Evolutionary conservation across 2,888 invertebrate genomes (phyloP).

Genomic region (Drosophila borealis): DNA sequence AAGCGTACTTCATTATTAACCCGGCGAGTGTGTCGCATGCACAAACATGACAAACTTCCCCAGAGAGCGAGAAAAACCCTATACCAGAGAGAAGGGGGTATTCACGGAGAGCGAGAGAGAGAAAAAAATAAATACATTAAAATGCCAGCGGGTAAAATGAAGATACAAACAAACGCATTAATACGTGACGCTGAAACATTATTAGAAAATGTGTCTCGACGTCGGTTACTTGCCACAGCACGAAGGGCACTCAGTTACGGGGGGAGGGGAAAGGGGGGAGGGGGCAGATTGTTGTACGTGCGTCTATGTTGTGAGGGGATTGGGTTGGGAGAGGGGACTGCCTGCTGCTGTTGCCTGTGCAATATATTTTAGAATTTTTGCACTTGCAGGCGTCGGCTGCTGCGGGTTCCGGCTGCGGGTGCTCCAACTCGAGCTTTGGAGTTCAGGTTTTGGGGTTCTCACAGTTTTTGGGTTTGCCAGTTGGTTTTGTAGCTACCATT

Average conservation of each 20-base stretch:
- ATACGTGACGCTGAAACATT: conserved; percentile 82
- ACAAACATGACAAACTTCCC: conserved; percentile 70
- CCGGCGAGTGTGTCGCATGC: conserved; percentile 78
- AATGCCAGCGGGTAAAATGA: conserved; percentile 83
- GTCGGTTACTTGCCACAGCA: conserved; percentile 62
- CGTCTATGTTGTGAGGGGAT: conserved; percentile 47
- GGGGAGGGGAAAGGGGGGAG: neutral
- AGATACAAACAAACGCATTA: conserved; percentile 83
- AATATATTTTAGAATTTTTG: conserved; percentile 76
- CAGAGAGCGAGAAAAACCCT: conserved; percentile 18
- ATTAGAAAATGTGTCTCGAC: conserved; percentile 82
- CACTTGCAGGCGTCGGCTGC: conserved; percentile 45
- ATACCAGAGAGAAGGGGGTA: conserved; percentile 4
- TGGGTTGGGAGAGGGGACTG: conserved; percentile 1
- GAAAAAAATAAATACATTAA: conserved; percentile 80
- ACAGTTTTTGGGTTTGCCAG: conserved; percentile 34
- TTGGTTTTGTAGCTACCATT: conserved; percentile 35
- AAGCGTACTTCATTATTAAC: conserved; percentile 78
- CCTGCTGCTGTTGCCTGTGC: conserved; percentile 39
- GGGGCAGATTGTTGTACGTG: conserved; percentile 54
- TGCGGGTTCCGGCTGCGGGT: neutral
- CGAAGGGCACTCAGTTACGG: conserved; percentile 21
- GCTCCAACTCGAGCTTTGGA: conserved; percentile 1
- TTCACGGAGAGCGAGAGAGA: neutral
- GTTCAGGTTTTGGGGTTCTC: conserved; percentile 11